phyloP scores from a whole-genome alignment of 2,797 vertebrate genomes.

The Natrix natrix region DNA sequence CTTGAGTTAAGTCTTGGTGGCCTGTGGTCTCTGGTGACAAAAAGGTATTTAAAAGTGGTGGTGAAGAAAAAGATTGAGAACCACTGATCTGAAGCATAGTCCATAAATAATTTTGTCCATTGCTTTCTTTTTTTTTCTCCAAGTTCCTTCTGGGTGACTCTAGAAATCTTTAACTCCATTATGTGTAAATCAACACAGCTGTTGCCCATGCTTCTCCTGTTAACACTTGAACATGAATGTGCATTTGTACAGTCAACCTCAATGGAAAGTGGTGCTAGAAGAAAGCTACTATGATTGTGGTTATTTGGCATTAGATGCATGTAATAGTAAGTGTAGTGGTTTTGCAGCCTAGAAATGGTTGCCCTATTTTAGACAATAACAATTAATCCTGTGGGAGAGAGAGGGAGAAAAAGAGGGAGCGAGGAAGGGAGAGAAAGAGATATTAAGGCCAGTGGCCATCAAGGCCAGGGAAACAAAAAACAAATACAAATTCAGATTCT shows the following conservation, averaged over 20 bases:
- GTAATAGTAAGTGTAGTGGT: neutral
- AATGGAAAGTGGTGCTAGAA: neutral
- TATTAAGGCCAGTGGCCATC: neutral
- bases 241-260: neutral
- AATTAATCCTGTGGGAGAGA: neutral
- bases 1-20: neutral
- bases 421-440: neutral
- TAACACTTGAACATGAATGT: neutral
- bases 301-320: neutral
- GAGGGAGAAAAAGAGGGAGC: neutral
- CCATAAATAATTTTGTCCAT: conserved; percentile 16
- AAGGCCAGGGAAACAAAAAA: neutral
- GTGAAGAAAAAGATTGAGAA: neutral
- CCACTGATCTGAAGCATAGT: conserved; percentile 44
- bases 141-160: neutral
- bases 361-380: neutral
- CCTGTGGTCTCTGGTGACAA: neutral
- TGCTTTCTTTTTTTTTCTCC: neutral
- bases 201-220: neutral
- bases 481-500: neutral
- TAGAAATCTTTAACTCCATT: neutral
- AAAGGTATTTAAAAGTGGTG: neutral
- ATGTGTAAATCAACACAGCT: neutral
- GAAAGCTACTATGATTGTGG: neutral
- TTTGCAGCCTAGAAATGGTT: neutral